Evolutionary conservation across 2,888 invertebrate species (phyloP), one percentile per base, ranked within the genome.

Genomic region (Phengaris alcon): DNA sequence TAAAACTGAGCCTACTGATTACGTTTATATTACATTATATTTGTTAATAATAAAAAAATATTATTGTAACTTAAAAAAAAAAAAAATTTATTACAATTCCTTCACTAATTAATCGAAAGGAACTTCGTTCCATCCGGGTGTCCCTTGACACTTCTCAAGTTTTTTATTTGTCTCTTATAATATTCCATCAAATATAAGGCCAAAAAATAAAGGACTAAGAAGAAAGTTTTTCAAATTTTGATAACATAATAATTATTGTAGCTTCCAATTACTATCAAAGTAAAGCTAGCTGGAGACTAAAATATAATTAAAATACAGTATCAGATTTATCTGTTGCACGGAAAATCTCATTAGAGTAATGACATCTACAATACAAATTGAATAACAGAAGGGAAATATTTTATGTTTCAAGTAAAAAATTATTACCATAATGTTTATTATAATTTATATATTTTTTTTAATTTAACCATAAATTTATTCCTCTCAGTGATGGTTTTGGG

Each of bases 291-390:
- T 52, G 72, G 35, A 54, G 72, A 52, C 72, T 72, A 35, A 72
- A 72, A 72, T 72, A 22, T 54, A 72, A 72, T 72, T 72, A 54
- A 72, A 54, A 44, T 72, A 72, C 54, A 72, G 15, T 35, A 54
- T 54, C 52, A 51, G 52, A 52, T 75, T 69, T 48, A 57, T 69
- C 55, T 57, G 48, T 69, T 22, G 55, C 46, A 69, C 69, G 13
- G 54, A 54, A 52, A 72, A 72, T 54, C 55, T 75, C 75, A 75
- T 75, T 75, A 75, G 69, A 51, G 69, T 75, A 75, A 75, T 69
- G 75, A 75, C 55, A 69, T 68, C 75, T 69, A 75, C 46, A 54
- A 46, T 48, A 68, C 69, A 69, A 75, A 54, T 55, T 69, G 55
- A 55, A 69, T 75, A 75, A 75, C 69, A 69, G 69, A 48, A 64